Conservation (phyloP, 2,888 invertebrate genomes). For the Arrhopalites spinosus region DNA sequence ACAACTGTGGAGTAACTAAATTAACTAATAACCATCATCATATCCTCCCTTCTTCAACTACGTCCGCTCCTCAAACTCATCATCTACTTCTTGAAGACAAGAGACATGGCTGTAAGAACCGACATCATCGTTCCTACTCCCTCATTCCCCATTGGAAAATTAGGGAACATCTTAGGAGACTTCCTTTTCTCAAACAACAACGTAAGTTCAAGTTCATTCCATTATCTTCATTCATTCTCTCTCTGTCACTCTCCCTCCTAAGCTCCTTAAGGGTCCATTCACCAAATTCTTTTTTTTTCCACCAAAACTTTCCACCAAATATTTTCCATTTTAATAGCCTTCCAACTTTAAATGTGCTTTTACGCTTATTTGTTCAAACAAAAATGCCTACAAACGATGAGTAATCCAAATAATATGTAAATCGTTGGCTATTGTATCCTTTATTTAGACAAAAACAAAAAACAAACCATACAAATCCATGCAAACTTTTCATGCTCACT, state of each 20-base stretch:
- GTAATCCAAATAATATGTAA: no score
- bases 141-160: conserved; percentile 56
- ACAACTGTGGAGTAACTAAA: no score
- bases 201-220: conserved; percentile 29
- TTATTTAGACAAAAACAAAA: no score
- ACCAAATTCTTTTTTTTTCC: no score
- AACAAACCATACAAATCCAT: no score
- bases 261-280: background rate
- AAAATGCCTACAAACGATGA: no score
- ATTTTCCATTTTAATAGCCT: no score
- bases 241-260: background rate
- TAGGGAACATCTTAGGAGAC: conserved; percentile 53
- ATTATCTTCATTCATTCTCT: background rate
- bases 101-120: conserved; percentile 34
- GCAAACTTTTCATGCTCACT: no score
- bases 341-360: no score
- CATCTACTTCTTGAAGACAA: background rate
- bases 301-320: no score
- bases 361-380: no score
- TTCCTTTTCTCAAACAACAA: conserved; percentile 51
- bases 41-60: conserved; percentile 18
- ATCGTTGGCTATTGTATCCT: no score
- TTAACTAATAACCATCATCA: conserved; percentile 20
- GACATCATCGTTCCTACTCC: conserved; percentile 52
- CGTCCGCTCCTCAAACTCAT: background rate